Base-by-base conservation (phyloP, 2,888 invertebrate species). In the Tetramorium bicarinatum region DNA sequence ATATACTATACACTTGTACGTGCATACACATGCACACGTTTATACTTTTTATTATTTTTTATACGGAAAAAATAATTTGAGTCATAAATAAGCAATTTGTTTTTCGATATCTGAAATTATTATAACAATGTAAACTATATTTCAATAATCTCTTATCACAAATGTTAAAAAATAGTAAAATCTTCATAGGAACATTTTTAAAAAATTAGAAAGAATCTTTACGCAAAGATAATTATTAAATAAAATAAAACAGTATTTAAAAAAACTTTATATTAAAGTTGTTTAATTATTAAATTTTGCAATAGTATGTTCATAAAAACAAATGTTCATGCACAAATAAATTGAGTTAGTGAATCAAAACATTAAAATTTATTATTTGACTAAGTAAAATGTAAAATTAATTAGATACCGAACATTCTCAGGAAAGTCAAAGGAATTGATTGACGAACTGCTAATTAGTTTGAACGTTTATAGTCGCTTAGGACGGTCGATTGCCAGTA, bases 361-460 rank as follows among this genome's bases (percentile, higher is more conserved):
- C n/a, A 38, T 76, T 64, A 64, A 76, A 44, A 11, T 56, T 69
- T 15, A 67, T 44, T 54, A 44, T 29, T 75, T 3, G 29, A 29
- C 13, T 49, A 52, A 64, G 3, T 62, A 79, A 79, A 69, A 79
- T 79, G 29, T 79, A 59, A 79, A 79, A 79, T 47, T 77, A 77
- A 77, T 67, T 34, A 79, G 56, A 56, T 59, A 34, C 15, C 18
- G 29, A 69, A 56, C 34, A 11, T 15, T 56, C 21, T 69, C 56
- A 47, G 75, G 49, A 75, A 49, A 71, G 15, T 56, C 69, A 69
- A 56, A 69, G 77, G 54, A 54, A 76, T 76, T 76, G 56, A 74
- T 74, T 66, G 67, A 54, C 74, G 69, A 69, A 69, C 69, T 77
- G 56, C 29, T 77, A 77, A 77, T 77, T 77, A 56, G 44, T 79